Evolutionary conservation across 2,797 vertebrate species (phyloP), one percentile per base, ranked within the genome.

Genomic region (Bryconaethiops microstoma): DNA sequence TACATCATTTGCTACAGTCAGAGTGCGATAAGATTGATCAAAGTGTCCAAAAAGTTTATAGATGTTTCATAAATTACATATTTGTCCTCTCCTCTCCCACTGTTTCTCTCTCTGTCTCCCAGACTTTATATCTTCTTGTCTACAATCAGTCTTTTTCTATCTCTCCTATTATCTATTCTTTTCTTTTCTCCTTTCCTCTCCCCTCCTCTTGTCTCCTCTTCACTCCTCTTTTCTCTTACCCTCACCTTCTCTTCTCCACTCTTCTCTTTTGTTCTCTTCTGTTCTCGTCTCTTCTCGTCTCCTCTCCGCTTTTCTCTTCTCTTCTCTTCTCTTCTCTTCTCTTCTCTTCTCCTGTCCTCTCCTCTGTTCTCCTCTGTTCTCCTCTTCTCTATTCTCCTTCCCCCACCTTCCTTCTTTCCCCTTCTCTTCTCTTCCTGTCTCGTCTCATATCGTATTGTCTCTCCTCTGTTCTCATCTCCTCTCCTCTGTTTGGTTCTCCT

Each of bases 1-100:
- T 35, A 23, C 40, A 77, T 69, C 10, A 57, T 74, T 77, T 69
- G 35, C 76, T 76, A 65, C 72, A 52, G 40, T 63, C 17, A 57
- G 55, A 40, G 21, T 14, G 39, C 70, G 45, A 74, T 45, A 65
- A 35, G 42, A 80, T 64, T 80, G 59, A 63, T 77, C 16, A 54
- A 74, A 69, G 65, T 76, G 74, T 77, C 63, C 21, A 29, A 77
- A 77, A 68, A 10, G 8, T 13, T 60, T 7, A 60, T 60, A 23
- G 21, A 60, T 23, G 13, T 16, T 63, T 63, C 23, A 29, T 12
- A 63, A 63, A 35, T 35, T 3, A 35, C 60, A 13, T 29, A 35
- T 63, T 63, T 16, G 29, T 63, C 5, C 23, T 35, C 23, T 59
- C 19, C 12, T 35, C 25, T 59, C 19, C 17, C 54, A 6, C 16